Percentiles rank a stretch among this genome's conserved stretches.
Conservation (phyloP, 2,113 vertebrate genomes). For the Amphiprion percula region DNA sequence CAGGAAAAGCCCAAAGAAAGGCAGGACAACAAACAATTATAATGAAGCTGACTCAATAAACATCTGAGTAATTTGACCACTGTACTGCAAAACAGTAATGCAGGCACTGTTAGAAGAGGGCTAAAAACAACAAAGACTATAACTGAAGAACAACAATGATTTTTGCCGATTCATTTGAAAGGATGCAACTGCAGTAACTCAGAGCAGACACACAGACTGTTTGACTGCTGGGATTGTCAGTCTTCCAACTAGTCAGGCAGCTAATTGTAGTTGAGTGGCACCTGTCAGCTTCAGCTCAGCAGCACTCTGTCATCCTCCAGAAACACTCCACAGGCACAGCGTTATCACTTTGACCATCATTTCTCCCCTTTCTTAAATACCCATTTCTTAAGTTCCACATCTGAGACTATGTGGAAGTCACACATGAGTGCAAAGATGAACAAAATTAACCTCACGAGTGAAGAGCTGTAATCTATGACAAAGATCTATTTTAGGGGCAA, state of each 20-base stretch:
- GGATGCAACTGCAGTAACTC: neutral
- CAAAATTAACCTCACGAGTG: too few relatives aligned
- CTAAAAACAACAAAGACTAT: neutral
- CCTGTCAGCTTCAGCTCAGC: neutral
- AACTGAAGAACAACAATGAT: neutral
- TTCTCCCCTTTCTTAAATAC: neutral
- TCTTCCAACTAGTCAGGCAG: neutral
- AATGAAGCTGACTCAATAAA: slow-evolving; percentile 9
- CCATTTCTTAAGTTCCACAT: neutral
- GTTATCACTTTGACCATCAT: neutral
- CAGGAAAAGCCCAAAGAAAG: neutral
- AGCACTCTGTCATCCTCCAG: neutral
- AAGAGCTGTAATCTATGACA: too few relatives aligned
- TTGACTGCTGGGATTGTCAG: neutral
- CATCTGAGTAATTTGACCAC: neutral
- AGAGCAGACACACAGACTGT: neutral
- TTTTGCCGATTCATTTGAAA: slow-evolving; percentile 8
- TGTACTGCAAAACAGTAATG: neutral
- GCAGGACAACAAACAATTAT: neutral
- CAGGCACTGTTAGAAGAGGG: neutral
- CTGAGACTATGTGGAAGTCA: too few relatives aligned
- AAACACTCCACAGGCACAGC: neutral
- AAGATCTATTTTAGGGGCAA: too few relatives aligned
- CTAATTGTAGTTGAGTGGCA: neutral
- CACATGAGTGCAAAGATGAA: too few relatives aligned